phyloP scores from a whole-genome alignment of 30 jellyfish, hydroid and myxozoan genomes.

The Rhopilema esculentum region DNA sequence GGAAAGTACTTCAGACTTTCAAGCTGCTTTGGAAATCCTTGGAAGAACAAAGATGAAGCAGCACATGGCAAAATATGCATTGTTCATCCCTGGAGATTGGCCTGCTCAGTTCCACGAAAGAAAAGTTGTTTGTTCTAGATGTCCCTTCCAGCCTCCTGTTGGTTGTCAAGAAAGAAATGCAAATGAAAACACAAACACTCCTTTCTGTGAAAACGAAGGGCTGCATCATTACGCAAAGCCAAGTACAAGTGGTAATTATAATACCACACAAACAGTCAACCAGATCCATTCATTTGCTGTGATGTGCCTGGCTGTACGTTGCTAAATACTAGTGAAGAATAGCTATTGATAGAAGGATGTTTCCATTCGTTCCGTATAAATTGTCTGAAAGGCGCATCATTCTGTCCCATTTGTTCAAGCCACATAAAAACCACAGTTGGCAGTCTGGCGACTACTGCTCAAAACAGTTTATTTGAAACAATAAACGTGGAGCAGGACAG shows the following conservation, averaged over 20 bases:
- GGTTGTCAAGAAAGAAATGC: not conserved
- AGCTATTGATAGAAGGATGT: constrained; percentile 13
- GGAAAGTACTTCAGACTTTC: not conserved
- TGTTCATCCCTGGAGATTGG: constrained; percentile 11
- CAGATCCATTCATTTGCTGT: constrained; percentile 21
- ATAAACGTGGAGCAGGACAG: not conserved
- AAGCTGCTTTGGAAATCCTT: constrained; percentile 12
- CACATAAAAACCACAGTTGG: constrained; percentile 20
- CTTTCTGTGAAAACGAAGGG: not conserved
- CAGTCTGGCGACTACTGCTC: constrained; percentile 28
- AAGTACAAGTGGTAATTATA: not conserved
- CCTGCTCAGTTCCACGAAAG: constrained; percentile 11
- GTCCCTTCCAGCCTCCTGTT: constrained; percentile 18
- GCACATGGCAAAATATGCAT: constrained; percentile 5
- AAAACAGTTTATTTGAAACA: constrained; percentile 8
- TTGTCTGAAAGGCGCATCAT: constrained; percentile 22
- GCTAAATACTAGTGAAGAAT: constrained; percentile 2
- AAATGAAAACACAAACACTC: not conserved
- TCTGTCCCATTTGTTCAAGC: constrained; percentile 20
- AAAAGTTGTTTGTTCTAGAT: constrained; percentile 11
- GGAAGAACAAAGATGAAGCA: constrained; percentile 3
- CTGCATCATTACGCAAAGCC: constrained; percentile 9
- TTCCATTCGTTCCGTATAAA: constrained; percentile 4
- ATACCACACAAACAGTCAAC: constrained; percentile 16
- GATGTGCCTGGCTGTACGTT: constrained; percentile 30